Base-by-base conservation (phyloP, 2,113 vertebrate species). In the Macquaria australasica region DNA sequence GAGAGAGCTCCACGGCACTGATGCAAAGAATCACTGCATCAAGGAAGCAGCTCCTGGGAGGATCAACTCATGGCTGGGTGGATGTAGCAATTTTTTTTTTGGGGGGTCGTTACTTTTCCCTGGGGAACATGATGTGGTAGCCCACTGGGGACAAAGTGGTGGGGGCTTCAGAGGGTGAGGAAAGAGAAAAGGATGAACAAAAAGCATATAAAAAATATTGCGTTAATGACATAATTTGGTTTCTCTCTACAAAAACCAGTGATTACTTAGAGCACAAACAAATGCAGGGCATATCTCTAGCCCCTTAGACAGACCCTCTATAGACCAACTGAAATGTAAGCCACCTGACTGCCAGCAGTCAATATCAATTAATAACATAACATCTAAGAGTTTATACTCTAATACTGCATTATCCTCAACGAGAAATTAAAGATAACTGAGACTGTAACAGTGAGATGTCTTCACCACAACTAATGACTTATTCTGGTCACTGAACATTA, bases 21-120 rank as follows among this genome's bases (percentile, higher is more conserved):
- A 84, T 76, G 88, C 91, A 87, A 85, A 73, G 72, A 89, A 87
- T 85, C 83, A 76, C 63, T 31, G 71, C 79, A 55, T 50, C 37
- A 16, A 73, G 78, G 83, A 90, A 74, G 83, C 50, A 73, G 82
- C 84, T 92, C 87, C 25, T 64, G 77, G 77, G 87, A 90, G 64
- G 84, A 86, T 84, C 82, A 74, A 60, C 84, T 70, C 84, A 88
- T 41, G 73, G 87, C 76, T 92, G 70, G 83, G 41, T 83, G 62
- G 77, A 39, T 91, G 34, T 73, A 71, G 70, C 77, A 82, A n/a
- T n/a, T n/a, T n/a, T n/a, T n/a, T 85, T 88, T 89, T 86, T 68
- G 34, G 34, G 34, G 14, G 28, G 77, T n/a, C n/a, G n/a, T n/a
- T n/a, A n/a, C n/a, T n/a, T 83, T 82, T 87, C 77, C 74, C 68